Evolutionary conservation across 1,140 invertebrate species (phyloP), one percentile per base, ranked within the genome.

Genomic region (Bombus waltoni): DNA sequence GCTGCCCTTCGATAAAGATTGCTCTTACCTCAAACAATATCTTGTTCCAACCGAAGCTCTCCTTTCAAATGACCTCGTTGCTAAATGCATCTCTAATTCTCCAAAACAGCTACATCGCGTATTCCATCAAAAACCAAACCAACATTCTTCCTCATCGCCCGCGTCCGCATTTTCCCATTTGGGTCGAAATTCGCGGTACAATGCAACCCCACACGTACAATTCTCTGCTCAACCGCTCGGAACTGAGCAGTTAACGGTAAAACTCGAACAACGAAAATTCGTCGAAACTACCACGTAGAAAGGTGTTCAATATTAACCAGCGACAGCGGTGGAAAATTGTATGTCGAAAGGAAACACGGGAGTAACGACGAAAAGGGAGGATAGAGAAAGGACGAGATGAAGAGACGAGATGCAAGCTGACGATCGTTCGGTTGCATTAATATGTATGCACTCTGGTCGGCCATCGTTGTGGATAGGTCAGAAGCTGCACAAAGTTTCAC

Each of bases 381-480:
- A 15, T 11, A n/a, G 62, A n/a, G 62, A n/a, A n/a, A n/a, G 28
- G 65, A 1, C 11, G 32, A n/a, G 42, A 47, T 22, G 68, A 57
- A 28, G 13, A 42, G 35, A 28, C 40, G 25, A 18, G 35, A 66
- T n/a, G 28, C 62, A 15, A 47, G 78, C 38, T 71, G 62, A 42
- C 62, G 81, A 80, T 88, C 84, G 86, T 85, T 86, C 77, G 78
- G 71, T 81, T 44, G n/a, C 80, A 87, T 92, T 91, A 92, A 91
- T 90, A 92, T 91, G 87, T 84, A 92, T 90, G 87, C 68, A 68
- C 57, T 85, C 18, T 25, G 59, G 40, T 80, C 59, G 81, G 57
- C 74, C 44, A 59, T 84, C n/a, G 73, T 68, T 35, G 59, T 40
- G 71, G 57, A 62, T 57, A 71, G 88, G 53, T 81, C 47, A 77